A percentile compares a stretch with the other conserved stretches of the same genome.
Conservation (phyloP, 2,113 vertebrate species). For the Taxidea taxus region DNA sequence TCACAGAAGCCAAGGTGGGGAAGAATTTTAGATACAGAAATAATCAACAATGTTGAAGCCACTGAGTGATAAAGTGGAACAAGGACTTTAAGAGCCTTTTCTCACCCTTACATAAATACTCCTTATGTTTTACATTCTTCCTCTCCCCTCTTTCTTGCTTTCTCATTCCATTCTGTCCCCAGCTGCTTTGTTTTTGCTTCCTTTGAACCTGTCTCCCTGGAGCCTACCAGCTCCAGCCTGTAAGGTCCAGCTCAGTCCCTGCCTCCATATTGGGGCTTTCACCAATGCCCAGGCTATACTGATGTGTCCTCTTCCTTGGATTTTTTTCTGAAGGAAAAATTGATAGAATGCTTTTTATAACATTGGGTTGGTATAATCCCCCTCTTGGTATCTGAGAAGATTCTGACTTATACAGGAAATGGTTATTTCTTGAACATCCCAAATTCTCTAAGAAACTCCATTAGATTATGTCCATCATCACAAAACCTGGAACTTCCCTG, state of each 20-base stretch:
- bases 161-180: not conserved
- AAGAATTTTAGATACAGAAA: not conserved
- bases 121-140: not conserved
- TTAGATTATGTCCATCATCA: not conserved
- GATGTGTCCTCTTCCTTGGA: not conserved
- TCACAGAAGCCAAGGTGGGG: not conserved
- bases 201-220: not conserved
- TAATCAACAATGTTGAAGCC: not conserved
- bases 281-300: not conserved
- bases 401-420: not conserved
- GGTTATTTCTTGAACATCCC: not conserved
- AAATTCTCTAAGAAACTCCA: not conserved
- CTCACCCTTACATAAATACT: not conserved
- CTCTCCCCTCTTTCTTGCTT: not conserved
- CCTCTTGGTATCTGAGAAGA: not conserved
- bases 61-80: not conserved
- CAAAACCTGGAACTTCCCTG: not conserved
- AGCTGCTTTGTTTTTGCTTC: not conserved
- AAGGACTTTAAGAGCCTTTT: not conserved
- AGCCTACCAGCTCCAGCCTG: not conserved
- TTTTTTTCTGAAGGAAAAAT: not conserved
- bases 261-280: not conserved
- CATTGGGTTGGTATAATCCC: not conserved
- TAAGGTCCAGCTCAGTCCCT: not conserved
- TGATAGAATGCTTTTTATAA: not conserved